Evolutionary conservation across 2,888 invertebrate species (phyloP).

Genomic region (Lathronympha strigana): DNA sequence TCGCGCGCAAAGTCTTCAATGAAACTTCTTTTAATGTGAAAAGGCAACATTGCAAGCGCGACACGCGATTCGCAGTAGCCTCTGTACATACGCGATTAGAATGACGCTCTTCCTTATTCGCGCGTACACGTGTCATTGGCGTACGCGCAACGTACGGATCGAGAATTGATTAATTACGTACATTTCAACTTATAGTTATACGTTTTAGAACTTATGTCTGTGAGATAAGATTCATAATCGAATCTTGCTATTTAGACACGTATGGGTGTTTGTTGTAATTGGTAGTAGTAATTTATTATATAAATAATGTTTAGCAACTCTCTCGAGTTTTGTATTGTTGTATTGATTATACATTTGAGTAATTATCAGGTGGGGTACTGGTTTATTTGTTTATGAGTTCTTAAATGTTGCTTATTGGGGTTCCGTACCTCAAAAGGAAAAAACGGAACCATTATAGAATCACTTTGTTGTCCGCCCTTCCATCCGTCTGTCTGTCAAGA

Average conservation of each 20-base stretch:
- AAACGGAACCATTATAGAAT: no score
- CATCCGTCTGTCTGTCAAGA: no score
- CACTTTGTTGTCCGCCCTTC: no score
- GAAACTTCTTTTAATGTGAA: no score
- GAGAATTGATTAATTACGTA: constrained; percentile 30
- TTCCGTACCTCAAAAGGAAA: no score
- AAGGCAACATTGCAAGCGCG: no score
- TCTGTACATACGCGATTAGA: no score
- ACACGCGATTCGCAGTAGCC: no score
- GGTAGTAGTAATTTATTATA: constrained; percentile 3
- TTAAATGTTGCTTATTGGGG: no score
- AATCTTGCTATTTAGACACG: not conserved
- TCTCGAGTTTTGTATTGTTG: not conserved
- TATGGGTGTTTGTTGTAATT: not conserved
- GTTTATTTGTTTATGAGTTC: not conserved
- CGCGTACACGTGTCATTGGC: constrained; percentile 32
- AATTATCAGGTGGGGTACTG: not conserved
- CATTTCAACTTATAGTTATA: constrained; percentile 8
- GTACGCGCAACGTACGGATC: constrained; percentile 7
- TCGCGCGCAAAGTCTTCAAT: no score
- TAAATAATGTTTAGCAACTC: not conserved
- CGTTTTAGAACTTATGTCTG: not conserved
- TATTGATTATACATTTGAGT: not conserved
- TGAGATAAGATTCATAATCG: not conserved
- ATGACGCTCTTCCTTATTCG: constrained; percentile 33